Conservation (phyloP, 92 coral and sea anemone genomes). For the Epizoanthus scotinus region DNA sequence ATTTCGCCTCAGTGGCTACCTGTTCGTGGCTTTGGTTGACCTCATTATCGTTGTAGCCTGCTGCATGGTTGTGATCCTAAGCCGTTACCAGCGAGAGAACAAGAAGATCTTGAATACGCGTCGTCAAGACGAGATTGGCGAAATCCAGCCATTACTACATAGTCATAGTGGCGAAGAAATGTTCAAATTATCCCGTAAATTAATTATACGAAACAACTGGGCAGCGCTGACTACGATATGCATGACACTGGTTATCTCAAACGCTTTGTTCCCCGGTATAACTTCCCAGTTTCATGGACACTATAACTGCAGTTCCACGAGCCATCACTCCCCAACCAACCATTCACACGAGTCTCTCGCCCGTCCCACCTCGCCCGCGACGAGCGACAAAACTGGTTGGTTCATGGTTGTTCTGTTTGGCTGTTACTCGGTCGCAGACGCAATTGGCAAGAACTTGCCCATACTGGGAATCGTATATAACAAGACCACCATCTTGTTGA, state of each 20-base stretch:
- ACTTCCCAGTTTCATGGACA: slow-evolving; percentile 87
- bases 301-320: slow-evolving; percentile 66
- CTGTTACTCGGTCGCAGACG: slow-evolving; percentile 83
- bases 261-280: slow-evolving; percentile 84
- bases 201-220: slow-evolving; percentile 65
- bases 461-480: slow-evolving; percentile 82
- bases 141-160: slow-evolving; percentile 54
- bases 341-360: not conserved
- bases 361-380: slow-evolving; percentile 26
- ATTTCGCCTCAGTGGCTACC: slow-evolving; percentile 81
- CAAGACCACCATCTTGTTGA: slow-evolving; percentile 66
- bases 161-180: slow-evolving; percentile 21
- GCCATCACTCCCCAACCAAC: slow-evolving; percentile 5
- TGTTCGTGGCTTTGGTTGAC: slow-evolving; percentile 79
- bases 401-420: slow-evolving; percentile 84
- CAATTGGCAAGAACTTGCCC: slow-evolving; percentile 83
- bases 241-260: slow-evolving; percentile 74
- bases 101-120: not conserved
- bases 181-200: slow-evolving; percentile 47
- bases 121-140: slow-evolving; percentile 27
- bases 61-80: slow-evolving; percentile 50
- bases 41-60: slow-evolving; percentile 74
- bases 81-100: slow-evolving; percentile 22
- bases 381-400: slow-evolving; percentile 88
- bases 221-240: slow-evolving; percentile 68